These are phyloP conservation scores for Acleris sparsana DNA, from an alignment of 2,888 invertebrate species.

Conservation along the genomic window DNA sequence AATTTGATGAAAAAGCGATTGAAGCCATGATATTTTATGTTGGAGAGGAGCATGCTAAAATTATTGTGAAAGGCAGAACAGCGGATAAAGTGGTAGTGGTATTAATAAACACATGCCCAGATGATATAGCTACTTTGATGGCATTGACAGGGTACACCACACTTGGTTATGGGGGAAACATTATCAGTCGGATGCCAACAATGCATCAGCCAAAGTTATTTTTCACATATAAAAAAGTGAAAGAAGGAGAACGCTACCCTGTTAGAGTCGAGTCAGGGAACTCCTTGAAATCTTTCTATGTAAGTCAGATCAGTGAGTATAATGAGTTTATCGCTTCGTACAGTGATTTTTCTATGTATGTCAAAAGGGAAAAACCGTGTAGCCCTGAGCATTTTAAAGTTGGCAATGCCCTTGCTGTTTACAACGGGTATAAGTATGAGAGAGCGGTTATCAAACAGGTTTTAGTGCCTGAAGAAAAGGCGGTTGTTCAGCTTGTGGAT, in stretches of 20 bases:
- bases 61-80: constrained; percentile 42
- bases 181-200: constrained; percentile 30
- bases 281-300: constrained; percentile 46
- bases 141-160: constrained; percentile 43
- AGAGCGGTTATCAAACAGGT: constrained; percentile 45
- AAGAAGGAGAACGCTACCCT: constrained; percentile 40
- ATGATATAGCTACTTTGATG: constrained; percentile 50
- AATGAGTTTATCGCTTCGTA: constrained; percentile 40
- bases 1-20: constrained; percentile 39
- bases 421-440: constrained; percentile 42
- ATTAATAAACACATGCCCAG: constrained; percentile 45
- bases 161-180: constrained; percentile 39
- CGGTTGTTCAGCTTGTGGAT: constrained; percentile 46
- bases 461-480: constrained; percentile 36
- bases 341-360: constrained; percentile 41
- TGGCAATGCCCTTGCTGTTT: constrained; percentile 42
- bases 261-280: constrained; percentile 46
- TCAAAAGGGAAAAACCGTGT: constrained; percentile 38
- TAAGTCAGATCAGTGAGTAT: constrained; percentile 45
- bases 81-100: constrained; percentile 42
- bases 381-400: constrained; percentile 38
- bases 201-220: constrained; percentile 35
- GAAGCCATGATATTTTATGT: constrained; percentile 48
- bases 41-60: constrained; percentile 43
- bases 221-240: constrained; percentile 40